These are phyloP conservation scores for Lutjanus argentimaculatus DNA, from an alignment of 2,797 vertebrate genomes.

Conservation along the genomic window DNA sequence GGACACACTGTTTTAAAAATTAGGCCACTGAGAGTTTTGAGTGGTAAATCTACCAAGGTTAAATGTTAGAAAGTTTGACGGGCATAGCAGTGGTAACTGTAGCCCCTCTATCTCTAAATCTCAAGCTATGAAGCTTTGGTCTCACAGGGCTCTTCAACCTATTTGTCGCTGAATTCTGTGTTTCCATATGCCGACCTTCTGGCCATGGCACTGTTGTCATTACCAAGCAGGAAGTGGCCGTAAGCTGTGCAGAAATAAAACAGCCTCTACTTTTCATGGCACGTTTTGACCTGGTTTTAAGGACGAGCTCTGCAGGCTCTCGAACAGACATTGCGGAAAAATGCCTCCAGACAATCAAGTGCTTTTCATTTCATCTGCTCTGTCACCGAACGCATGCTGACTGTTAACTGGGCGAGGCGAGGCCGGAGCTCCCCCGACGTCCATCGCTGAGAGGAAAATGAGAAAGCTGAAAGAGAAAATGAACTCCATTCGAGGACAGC, in stretches of 20 bases:
- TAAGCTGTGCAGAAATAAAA: slow-evolving; percentile 57
- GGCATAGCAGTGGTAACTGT: neutral
- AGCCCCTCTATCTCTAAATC: neutral
- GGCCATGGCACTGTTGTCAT: slow-evolving; percentile 13
- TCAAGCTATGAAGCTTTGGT: slow-evolving; percentile 14
- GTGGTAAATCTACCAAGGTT: neutral
- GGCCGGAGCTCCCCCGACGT: slow-evolving; percentile 22
- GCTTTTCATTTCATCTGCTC: slow-evolving; percentile 63
- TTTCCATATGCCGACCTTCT: slow-evolving; percentile 45
- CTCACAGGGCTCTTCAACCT: neutral
- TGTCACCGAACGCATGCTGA: slow-evolving; percentile 44
- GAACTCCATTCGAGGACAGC: slow-evolving; percentile 18
- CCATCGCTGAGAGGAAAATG: slow-evolving; percentile 36
- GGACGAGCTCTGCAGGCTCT: slow-evolving; percentile 60
- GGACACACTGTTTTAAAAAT: neutral
- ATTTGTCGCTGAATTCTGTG: slow-evolving; percentile 18
- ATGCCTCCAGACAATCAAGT: slow-evolving; percentile 68
- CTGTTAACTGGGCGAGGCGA: slow-evolving; percentile 31
- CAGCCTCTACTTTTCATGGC: slow-evolving; percentile 39
- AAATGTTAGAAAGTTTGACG: neutral
- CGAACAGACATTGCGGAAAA: slow-evolving; percentile 70
- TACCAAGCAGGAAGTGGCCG: slow-evolving; percentile 39
- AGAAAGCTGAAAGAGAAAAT: slow-evolving; percentile 33
- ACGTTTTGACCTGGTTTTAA: slow-evolving; percentile 73
- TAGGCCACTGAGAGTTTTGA: neutral